Base-by-base conservation (phyloP, 2,888 invertebrate genomes). In the Leucoma salicis region DNA sequence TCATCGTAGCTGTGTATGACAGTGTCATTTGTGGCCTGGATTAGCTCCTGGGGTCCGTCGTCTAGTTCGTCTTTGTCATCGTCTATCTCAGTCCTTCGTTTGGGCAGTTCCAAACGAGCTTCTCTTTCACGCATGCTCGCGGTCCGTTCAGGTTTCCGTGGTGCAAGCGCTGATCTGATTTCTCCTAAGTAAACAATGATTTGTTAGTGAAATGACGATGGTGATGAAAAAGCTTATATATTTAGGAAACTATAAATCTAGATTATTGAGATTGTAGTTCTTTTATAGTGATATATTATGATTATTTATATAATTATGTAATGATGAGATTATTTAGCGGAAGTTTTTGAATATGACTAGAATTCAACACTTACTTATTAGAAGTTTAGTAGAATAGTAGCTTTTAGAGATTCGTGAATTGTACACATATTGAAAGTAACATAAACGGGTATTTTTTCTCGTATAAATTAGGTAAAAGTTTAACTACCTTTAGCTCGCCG, bases 81-180 rank as follows among this genome's bases (percentile, higher is more conserved):
- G 40, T 87, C 87, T 52, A 91, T 81, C 54, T 88, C 80, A 31
- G 78, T 83, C 47, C 86, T 74, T 40, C 90, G 82, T 60, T 90
- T 90, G 16, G 91, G 90, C 35, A 92, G 85, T 71, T 93, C 93
- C 59, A 93, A 76, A 58, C 92, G 92, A 2, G 93, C 92, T 79
- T 94, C 94, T 45, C 94, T 91, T 78, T 95, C 96, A 59, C 96
- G 91, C 94, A 96, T 95, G 74, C 96, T 96, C 31, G 96, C 95
- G 12, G 95, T 95, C 52, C 96, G 90, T 76, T 96, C 95, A 11
- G 96, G 96, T 79, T 96, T 97, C 42, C 95, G 92, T 10, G 95
- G 95, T 37, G 95, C 94, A 63, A 96, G 91, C 43, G 94, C 92
- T 72, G 95, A 95, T 75, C 96, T 91, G 58, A 95, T 94, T 90